A percentile compares a stretch with the other conserved stretches of the same genome.
phyloP scores from a whole-genome alignment of 2,797 vertebrate species.

The Paguma larvata region DNA sequence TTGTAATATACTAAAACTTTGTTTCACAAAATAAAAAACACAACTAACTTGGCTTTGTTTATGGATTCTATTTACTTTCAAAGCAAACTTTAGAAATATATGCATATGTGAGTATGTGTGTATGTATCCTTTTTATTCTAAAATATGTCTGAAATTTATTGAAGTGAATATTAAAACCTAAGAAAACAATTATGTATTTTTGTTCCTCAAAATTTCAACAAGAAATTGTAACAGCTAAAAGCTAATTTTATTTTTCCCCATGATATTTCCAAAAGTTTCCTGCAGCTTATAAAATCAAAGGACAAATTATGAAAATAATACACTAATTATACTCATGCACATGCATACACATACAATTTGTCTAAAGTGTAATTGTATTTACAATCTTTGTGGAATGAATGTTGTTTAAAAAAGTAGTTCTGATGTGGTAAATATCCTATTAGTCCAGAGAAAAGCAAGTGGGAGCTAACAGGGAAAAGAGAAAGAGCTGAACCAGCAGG shows the following conservation, averaged over 20 bases:
- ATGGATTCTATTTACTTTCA: neutral
- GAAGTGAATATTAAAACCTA: conserved; percentile 11
- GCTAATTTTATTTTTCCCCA: neutral
- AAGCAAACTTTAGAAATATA: neutral
- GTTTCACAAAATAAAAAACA: neutral
- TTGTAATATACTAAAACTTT: neutral
- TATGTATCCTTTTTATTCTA: neutral
- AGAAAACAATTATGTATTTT: neutral
- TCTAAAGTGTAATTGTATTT: conserved; percentile 69
- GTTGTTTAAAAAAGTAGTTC: conserved; percentile 76
- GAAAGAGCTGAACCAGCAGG: conserved; percentile 86
- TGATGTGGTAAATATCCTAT: conserved; percentile 76
- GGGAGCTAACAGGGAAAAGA: conserved; percentile 33
- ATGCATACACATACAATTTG: conserved; percentile 23
- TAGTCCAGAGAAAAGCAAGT: conserved; percentile 67
- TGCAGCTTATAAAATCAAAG: neutral
- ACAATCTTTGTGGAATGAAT: conserved; percentile 67
- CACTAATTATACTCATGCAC: neutral
- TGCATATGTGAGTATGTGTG: neutral
- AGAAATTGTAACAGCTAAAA: neutral
- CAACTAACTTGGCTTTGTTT: neutral
- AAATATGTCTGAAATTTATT: neutral
- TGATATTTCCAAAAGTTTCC: conserved; percentile 16
- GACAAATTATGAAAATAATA: conserved; percentile 32
- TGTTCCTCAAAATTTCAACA: neutral